Evolutionary conservation across 2,888 invertebrate species (phyloP), one percentile per base, ranked within the genome.

Genomic region (Sceliomorpha sp.): DNA sequence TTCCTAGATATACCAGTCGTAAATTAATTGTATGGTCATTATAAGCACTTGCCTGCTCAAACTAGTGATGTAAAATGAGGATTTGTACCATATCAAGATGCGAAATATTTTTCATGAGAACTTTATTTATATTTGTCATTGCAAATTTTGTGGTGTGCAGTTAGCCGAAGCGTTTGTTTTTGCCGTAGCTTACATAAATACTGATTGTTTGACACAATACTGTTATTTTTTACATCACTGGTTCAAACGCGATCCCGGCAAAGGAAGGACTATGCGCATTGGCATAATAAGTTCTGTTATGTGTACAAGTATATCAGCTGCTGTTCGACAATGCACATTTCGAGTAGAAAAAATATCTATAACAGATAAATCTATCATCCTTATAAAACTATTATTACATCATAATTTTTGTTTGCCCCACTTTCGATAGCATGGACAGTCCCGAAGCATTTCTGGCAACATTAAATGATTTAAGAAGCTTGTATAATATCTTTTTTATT

Each of bases 331-430:
- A 81, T 78, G 74, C 78, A 74, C 78, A 77, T 79, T 71, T 84
- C 70, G 77, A 78, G 77, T 82, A 82, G 80, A 81, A 83, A 81
- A 82, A 81, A 83, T 81, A 82, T 81, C 75, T 83, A 77, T 77
- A 80, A 81, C 79, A 79, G 77, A 82, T 77, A 81, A 73, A 81
- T 75, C 76, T 81, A 82, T 77, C 73, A 71, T 71, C 70, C 75
- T 80, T 82, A 83, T 63, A 81, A 82, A 83, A 82, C 76, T 83
- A 82, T 78, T 51, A 78, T 79, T 79, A 75, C 71, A 75, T 70
- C 74, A 75, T 78, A 76, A 74, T 76, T 71, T 50, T 79, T 68
- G 74, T 71, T 75, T 73, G 34, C 70, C 34, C 24, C 34, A 50
- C 50, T 50, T 66, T 36, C 51, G 60, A 58, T 59, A 75, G 75